phyloP scores from a whole-genome alignment of 2,113 vertebrate genomes.

The Prunella fulvescens region DNA sequence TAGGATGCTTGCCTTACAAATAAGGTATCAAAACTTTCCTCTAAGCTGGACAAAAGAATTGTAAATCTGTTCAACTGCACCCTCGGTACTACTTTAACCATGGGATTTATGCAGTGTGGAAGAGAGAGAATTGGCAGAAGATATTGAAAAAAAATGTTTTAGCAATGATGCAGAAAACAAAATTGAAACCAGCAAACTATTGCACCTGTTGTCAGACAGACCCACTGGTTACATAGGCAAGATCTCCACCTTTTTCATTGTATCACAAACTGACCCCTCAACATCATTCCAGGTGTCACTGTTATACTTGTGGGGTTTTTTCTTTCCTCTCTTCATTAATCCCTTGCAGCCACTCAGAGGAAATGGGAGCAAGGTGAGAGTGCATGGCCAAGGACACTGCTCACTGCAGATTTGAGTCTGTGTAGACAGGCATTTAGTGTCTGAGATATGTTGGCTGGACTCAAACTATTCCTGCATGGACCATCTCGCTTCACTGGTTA shows the following conservation, averaged over 20 bases:
- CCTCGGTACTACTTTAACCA: background rate
- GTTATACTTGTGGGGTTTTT: background rate
- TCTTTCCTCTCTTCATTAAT: background rate
- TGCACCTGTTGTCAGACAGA: background rate
- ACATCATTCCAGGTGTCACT: background rate
- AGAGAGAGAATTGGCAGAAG: background rate
- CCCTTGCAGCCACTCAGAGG: background rate
- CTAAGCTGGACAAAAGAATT: background rate
- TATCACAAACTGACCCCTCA: background rate
- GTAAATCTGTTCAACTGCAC: background rate
- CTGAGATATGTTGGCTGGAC: background rate
- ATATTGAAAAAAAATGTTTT: background rate
- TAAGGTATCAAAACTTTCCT: background rate
- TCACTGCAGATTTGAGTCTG: background rate
- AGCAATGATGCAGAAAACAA: background rate
- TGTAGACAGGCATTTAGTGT: background rate
- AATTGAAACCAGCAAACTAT: background rate
- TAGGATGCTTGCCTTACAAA: background rate
- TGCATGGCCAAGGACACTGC: background rate
- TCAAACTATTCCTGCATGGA: background rate
- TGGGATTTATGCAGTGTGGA: background rate
- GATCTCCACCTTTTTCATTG: background rate
- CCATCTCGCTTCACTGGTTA: rapidly evolving
- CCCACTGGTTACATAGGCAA: background rate
- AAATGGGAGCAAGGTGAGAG: background rate